Evolutionary conservation across 1,140 invertebrate species (phyloP).

Genomic region (Drosophila eugracilis): DNA sequence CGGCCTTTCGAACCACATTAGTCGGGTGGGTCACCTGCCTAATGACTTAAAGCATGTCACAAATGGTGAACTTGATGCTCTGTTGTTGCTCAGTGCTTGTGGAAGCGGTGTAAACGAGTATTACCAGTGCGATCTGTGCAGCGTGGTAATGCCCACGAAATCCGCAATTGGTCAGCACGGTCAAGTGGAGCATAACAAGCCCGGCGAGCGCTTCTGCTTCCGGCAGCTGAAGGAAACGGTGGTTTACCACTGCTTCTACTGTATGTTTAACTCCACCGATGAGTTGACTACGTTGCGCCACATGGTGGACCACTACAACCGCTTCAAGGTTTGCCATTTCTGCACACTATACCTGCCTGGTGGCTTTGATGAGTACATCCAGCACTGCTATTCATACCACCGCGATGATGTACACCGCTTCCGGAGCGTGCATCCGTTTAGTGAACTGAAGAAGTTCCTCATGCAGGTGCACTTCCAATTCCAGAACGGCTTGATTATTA

Average conservation of each 20-base stretch:
- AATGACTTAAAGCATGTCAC: slow-evolving; percentile 62
- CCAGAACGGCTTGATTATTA: slow-evolving; percentile 61
- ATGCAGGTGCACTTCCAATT: slow-evolving; percentile 61
- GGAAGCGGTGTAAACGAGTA: slow-evolving; percentile 29
- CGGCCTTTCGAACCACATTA: slow-evolving; percentile 37
- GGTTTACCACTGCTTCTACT: slow-evolving; percentile 57
- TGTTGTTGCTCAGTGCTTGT: slow-evolving; percentile 16
- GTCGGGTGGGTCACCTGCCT: slow-evolving; percentile 18
- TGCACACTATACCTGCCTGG: background rate
- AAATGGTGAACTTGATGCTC: slow-evolving; percentile 13
- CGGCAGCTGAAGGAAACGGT: slow-evolving; percentile 18
- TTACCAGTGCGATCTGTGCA: slow-evolving; percentile 56
- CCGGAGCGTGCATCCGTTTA: slow-evolving; percentile 24
- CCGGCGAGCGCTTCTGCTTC: slow-evolving; percentile 44
- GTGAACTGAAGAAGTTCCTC: slow-evolving; percentile 45
- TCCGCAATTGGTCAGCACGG: slow-evolving; percentile 49
- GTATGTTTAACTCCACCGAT: slow-evolving; percentile 43
- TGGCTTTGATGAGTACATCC: slow-evolving; percentile 55
- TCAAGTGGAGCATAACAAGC: slow-evolving; percentile 24
- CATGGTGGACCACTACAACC: slow-evolving; percentile 58
- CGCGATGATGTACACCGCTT: slow-evolving; percentile 31
- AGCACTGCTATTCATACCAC: slow-evolving; percentile 51
- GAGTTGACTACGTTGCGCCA: slow-evolving; percentile 46
- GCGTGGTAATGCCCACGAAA: slow-evolving; percentile 50
- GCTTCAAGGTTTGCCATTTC: slow-evolving; percentile 39